Evolutionary conservation across 2,113 vertebrate species (phyloP).

Genomic region (Cottus gobio): DNA sequence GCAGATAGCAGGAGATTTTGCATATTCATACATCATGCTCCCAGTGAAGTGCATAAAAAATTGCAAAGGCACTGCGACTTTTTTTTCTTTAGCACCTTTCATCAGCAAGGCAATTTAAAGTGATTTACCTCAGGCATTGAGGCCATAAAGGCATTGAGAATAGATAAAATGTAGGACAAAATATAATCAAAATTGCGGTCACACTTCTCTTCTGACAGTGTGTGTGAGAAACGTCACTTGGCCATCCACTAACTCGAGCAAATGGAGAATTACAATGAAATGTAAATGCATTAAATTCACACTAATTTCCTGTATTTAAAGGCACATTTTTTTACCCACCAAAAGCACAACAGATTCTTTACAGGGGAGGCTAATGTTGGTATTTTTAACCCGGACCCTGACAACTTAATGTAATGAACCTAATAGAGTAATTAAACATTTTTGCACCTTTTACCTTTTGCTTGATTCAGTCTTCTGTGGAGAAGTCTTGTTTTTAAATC

Average conservation of each 20-base stretch:
- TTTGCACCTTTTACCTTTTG: no score
- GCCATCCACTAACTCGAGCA: not conserved
- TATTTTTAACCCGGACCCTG: no score
- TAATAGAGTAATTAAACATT: no score
- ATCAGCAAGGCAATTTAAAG: not conserved
- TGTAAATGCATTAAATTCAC: not conserved
- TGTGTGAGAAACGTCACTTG: no score
- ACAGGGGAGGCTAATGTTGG: no score
- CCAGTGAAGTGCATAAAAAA: not conserved
- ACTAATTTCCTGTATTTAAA: not conserved
- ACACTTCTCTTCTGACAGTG: no score
- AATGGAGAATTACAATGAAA: not conserved
- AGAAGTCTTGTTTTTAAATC: no score
- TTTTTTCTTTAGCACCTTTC: not conserved
- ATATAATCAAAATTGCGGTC: not conserved
- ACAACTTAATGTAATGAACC: no score
- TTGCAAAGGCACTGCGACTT: not conserved
- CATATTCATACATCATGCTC: not conserved
- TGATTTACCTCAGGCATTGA: not conserved
- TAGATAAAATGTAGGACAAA: not conserved
- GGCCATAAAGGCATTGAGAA: not conserved
- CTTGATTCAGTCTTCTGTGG: no score
- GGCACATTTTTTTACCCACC: not conserved
- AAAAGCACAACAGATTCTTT: not conserved
- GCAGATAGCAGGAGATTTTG: not conserved